phyloP scores from a whole-genome alignment of 2,113 vertebrate genomes.

The Strix aluco region DNA sequence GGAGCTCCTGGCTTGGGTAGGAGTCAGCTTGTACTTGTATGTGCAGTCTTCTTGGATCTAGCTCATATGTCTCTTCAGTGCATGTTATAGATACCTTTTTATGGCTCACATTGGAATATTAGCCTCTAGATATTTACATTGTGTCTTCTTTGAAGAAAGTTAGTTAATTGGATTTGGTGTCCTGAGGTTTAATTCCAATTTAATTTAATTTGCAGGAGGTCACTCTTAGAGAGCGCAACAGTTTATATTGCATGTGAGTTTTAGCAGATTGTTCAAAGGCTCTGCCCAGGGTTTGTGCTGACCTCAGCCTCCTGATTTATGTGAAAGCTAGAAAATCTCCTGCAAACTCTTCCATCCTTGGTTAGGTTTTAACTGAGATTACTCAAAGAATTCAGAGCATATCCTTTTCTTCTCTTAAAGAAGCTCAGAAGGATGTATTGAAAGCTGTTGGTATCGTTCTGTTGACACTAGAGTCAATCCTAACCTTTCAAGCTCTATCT shows the following conservation, averaged over 20 bases:
- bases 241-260: background rate
- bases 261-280: background rate
- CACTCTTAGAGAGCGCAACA: background rate
- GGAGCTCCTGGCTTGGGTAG: background rate
- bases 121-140: background rate
- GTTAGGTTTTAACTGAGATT: background rate
- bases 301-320: background rate
- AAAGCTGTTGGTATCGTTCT: background rate
- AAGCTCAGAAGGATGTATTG: background rate
- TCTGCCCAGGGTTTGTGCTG: background rate
- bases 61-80: background rate
- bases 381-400: background rate
- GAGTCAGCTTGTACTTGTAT: background rate
- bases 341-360: background rate
- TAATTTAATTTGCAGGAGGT: background rate
- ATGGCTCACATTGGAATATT: background rate
- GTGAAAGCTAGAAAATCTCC: background rate
- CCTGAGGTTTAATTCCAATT: background rate
- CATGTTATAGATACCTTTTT: background rate
- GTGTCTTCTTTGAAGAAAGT: background rate
- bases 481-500: background rate
- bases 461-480: background rate
- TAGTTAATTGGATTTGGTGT: background rate
- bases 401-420: background rate
- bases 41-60: accelerated